These are phyloP conservation scores for Metridium senile DNA, from an alignment of 92 coral and sea anemone species.

Conservation along the genomic window DNA sequence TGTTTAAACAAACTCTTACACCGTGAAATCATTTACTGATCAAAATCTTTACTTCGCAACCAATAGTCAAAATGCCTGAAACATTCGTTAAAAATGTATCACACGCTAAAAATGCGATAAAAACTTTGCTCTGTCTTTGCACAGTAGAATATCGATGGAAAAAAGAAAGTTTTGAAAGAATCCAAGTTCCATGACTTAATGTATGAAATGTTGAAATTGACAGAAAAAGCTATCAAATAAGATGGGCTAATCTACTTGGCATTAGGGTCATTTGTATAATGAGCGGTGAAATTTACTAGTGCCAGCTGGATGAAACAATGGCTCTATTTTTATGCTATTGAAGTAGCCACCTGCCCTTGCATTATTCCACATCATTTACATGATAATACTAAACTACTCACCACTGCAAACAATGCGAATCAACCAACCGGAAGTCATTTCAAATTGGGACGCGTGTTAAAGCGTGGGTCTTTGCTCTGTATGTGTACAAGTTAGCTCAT, in stretches of 20 bases:
- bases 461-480: constrained; percentile 17
- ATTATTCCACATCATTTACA: constrained; percentile 68
- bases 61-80: not conserved
- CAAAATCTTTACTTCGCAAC: constrained; percentile 1
- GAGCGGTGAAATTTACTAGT: constrained; percentile 64
- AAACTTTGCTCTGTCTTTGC: not conserved
- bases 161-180: too few relatives aligned
- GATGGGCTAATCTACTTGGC: constrained; percentile 46
- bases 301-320: constrained; percentile 89
- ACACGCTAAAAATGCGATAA: not conserved
- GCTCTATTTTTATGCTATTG: constrained; percentile 81
- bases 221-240: constrained; percentile 45
- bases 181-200: too few relatives aligned
- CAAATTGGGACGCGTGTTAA: constrained; percentile 49
- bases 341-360: constrained; percentile 82
- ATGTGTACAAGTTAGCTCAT: constrained; percentile 22
- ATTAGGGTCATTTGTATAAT: constrained; percentile 78
- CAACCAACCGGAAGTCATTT: constrained; percentile 68
- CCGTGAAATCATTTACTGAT: not conserved
- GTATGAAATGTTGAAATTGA: constrained; percentile 15
- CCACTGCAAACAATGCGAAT: constrained; percentile 21
- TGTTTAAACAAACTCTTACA: not conserved
- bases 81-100: constrained; percentile 5
- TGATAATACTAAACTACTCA: constrained; percentile 59
- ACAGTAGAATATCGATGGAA: too few relatives aligned